A percentile compares a stretch with the other conserved stretches of the same genome.
Evolutionary conservation across 2,888 invertebrate genomes (phyloP).

Genomic region (Stomorhina lunata): DNA sequence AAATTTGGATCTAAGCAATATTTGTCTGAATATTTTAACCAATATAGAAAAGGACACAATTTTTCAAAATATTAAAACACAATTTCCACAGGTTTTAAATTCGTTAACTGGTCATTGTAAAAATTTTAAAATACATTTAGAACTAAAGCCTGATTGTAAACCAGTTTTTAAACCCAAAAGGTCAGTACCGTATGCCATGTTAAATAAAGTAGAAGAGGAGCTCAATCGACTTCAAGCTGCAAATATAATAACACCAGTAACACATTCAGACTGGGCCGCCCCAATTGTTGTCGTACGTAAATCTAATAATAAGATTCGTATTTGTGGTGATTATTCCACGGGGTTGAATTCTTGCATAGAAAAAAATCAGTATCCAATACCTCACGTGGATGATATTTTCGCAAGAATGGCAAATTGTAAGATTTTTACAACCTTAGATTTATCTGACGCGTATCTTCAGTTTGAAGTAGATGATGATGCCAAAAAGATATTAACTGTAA

Average conservation of each 20-base stretch:
- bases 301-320: constrained; percentile 1
- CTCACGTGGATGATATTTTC: constrained; percentile 39
- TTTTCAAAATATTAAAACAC: neutral
- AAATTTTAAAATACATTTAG: constrained; percentile 5
- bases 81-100: neutral
- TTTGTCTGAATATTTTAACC: neutral
- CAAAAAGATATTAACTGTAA: neutral
- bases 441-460: constrained; percentile 17
- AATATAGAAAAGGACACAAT: neutral
- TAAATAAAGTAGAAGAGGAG: constrained; percentile 9
- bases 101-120: neutral
- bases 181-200: constrained; percentile 24
- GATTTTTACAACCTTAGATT: neutral
- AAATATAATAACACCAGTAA: constrained; percentile 20
- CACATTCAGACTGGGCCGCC: constrained; percentile 31
- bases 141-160: too few species aligned
- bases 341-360: constrained; percentile 16
- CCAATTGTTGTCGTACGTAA: constrained; percentile 22
- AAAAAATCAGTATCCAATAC: constrained; percentile 7
- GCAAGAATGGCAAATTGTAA: constrained; percentile 18
- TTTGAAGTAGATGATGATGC: constrained; percentile 27
- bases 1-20: constrained; percentile 1
- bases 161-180: constrained; percentile 29
- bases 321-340: constrained; percentile 42
- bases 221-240: neutral